A percentile compares a stretch with the other conserved stretches of the same genome.
Conservation (phyloP, 2,888 invertebrate species). For the Margaritifera margaritifera region DNA sequence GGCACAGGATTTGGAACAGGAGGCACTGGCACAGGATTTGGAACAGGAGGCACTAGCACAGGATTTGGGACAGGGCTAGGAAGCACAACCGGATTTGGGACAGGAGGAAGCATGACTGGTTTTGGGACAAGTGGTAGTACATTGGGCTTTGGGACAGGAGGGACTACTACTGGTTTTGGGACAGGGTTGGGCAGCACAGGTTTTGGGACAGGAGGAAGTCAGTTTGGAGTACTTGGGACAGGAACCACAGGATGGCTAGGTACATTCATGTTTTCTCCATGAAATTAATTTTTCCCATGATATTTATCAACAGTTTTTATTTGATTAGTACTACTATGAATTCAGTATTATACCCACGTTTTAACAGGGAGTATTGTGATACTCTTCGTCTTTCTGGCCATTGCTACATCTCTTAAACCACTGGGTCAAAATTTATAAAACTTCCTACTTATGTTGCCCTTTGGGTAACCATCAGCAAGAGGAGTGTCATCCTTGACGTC, state of each 20-base stretch:
- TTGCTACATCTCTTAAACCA: no score
- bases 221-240: neutral
- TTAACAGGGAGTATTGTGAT: no score
- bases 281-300: no score
- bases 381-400: no score
- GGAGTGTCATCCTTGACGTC: no score
- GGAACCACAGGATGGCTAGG: neutral
- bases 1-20: neutral
- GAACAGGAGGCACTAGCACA: neutral
- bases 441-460: no score
- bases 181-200: slow-evolving; percentile 8
- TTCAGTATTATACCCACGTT: no score
- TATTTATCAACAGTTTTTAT: no score
- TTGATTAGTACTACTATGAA: no score
- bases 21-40: neutral
- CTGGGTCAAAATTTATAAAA: no score
- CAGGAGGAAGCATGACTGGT: slow-evolving; percentile 10
- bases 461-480: no score
- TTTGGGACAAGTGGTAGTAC: slow-evolving; percentile 10
- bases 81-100: slow-evolving; percentile 13
- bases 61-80: neutral
- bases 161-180: slow-evolving; percentile 9
- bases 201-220: slow-evolving; percentile 4
- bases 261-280: no score
- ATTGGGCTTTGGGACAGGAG: slow-evolving; percentile 12